These are phyloP conservation scores for Matsumyia berberina DNA, from an alignment of 2,888 invertebrate species.

Conservation along the genomic window DNA sequence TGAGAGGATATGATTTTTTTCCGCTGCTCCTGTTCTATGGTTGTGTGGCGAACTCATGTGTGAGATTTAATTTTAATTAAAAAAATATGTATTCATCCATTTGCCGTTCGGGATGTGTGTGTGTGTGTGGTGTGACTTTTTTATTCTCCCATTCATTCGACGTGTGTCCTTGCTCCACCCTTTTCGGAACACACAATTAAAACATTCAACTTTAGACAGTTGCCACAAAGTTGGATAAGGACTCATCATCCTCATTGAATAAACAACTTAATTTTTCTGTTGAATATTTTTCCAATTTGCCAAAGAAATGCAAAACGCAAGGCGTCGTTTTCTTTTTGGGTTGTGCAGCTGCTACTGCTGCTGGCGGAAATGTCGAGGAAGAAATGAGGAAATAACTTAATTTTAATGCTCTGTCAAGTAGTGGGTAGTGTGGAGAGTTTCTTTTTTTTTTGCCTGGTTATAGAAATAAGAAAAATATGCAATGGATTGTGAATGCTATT, in stretches of 20 bases:
- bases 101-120: conserved; percentile 43
- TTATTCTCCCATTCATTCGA: conserved; percentile 44
- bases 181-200: conserved; percentile 64
- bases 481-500: conserved; percentile 69
- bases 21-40: conserved; percentile 27
- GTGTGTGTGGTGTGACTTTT: conserved; percentile 33
- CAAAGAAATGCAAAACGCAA: conserved; percentile 67
- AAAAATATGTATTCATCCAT: conserved; percentile 71
- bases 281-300: conserved; percentile 76
- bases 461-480: conserved; percentile 42
- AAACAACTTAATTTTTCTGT: conserved; percentile 76
- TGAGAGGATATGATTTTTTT: conserved; percentile 60
- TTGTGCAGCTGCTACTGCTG: conserved; percentile 23
- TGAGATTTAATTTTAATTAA: conserved; percentile 76
- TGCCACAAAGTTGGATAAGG: conserved; percentile 76
- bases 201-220: conserved; percentile 76
- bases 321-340: conserved; percentile 27
- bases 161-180: conserved; percentile 68
- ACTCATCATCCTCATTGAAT: conserved; percentile 77
- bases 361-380: conserved; percentile 67
- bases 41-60: conserved; percentile 69
- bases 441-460: conserved; percentile 10
- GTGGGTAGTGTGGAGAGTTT: conserved; percentile 32
- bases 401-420: conserved; percentile 65
- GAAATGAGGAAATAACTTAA: conserved; percentile 76